Base-by-base conservation (phyloP, 2,888 invertebrate species). In the Stenchaetothrips biformis region DNA sequence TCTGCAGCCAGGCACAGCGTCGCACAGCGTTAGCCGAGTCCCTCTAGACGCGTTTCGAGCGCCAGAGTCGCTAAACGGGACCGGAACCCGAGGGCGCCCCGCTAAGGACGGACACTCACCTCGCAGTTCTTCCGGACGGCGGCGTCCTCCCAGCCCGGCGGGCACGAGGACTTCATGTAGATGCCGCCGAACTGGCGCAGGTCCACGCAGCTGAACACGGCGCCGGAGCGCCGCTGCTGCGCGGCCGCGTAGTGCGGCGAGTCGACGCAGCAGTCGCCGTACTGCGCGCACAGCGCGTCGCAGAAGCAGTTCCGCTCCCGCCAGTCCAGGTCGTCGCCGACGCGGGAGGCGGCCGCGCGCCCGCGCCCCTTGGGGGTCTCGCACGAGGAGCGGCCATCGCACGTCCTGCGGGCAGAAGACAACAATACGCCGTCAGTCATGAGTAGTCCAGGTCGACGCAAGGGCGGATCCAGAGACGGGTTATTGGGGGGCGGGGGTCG, bases 261-360 rank as follows among this genome's bases (percentile, higher is more conserved):
- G 83, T 88, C 87, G 48, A 86, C 84, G 81, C 88, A 88, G 82
- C 88, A 88, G 84, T 88, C 88, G 48, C 88, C 88, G 82, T 87
- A 88, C 16, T 84, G 84, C 25, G 85, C 84, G 83, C 89, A 89
- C 53, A 84, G 84, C 62, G 85, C 84, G 82, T 88, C 88, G 83
- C 88, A 88, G 79, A 87, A 84, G 83, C 88, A 88, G 84, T 87
- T 87, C 48, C 87, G 84, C 27, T 85, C 84, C 80, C 85, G 84
- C 86, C 86, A 86, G 84, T 86, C 86, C 59, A 84, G 81, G 27
- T 83, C 82, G 48, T 84, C 83, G 18, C 82, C 82, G 27, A 84
- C 82, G 47, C 85, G 83, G n/a, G 83, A 82, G 21, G 78, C 80
- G 79, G 18, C 80, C 80, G 53, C 82, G 47, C 82, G 78, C 79